Evolutionary conservation across 2,113 vertebrate genomes (phyloP).

Genomic region (Mustela nigripes): DNA sequence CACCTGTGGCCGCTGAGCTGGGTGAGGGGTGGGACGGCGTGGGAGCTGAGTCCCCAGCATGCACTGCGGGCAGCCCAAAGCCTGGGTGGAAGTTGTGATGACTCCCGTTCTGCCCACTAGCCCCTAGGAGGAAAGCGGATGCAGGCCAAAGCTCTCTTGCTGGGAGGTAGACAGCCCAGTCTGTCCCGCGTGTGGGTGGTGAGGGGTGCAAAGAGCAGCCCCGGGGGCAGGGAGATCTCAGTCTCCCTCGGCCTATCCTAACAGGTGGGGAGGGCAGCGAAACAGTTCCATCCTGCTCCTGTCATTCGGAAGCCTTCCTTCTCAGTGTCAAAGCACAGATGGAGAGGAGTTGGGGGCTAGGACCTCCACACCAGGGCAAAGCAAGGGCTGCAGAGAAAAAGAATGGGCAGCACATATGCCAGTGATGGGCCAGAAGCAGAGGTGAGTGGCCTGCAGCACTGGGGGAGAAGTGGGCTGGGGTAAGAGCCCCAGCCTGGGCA

Average conservation of each 20-base stretch:
- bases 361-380: conserved; percentile 20
- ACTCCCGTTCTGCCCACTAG: not conserved
- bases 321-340: conserved; percentile 14
- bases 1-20: not conserved
- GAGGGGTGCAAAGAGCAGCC: not conserved
- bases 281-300: conserved; percentile 28
- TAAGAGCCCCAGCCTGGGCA: conserved; percentile 31
- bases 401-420: conserved; percentile 31
- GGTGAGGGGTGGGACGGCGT: not conserved
- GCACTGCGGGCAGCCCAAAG: not conserved
- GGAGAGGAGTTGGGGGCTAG: not conserved
- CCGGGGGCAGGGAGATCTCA: not conserved
- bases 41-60: conserved; percentile 55
- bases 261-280: conserved; percentile 11
- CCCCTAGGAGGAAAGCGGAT: not conserved
- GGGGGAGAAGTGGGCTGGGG: conserved; percentile 42
- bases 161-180: not conserved
- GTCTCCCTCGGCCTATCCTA: not conserved
- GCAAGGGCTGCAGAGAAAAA: not conserved
- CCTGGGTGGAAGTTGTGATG: not conserved
- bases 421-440: not conserved
- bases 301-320: conserved; percentile 26
- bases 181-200: not conserved
- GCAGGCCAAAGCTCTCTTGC: not conserved
- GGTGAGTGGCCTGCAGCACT: conserved; percentile 6